Conservation (phyloP, 1,140 invertebrate genomes). For the Notospermus geniculatus region DNA sequence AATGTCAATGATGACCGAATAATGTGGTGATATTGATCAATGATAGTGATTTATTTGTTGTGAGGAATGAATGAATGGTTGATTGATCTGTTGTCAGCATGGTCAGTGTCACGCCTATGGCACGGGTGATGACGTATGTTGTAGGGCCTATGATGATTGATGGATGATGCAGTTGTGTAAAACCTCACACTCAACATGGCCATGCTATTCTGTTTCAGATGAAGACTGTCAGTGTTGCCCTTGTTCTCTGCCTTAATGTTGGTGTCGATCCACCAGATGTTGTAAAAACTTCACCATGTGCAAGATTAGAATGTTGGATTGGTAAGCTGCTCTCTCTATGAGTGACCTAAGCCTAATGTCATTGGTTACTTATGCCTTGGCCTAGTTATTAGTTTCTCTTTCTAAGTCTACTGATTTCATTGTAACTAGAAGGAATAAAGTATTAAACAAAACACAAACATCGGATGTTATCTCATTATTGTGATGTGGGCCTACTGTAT, state of each 20-base stretch:
- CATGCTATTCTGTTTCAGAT: constrained; percentile 37
- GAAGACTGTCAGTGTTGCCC: constrained; percentile 93
- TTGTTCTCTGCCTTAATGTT: constrained; percentile 97
- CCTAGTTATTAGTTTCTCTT: too few relatives aligned
- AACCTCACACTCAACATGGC: too few relatives aligned
- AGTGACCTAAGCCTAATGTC: too few relatives aligned
- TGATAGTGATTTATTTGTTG: not conserved
- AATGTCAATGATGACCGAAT: not conserved
- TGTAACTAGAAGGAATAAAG: not conserved
- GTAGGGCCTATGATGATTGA: too few relatives aligned
- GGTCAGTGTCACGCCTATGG: too few relatives aligned
- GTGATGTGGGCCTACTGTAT: too few relatives aligned
- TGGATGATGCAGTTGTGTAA: too few relatives aligned
- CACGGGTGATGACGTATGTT: too few relatives aligned
- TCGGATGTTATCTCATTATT: too few relatives aligned
- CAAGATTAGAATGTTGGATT: constrained; percentile 95
- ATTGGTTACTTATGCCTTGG: too few relatives aligned
- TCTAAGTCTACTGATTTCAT: not conserved
- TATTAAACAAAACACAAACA: too few relatives aligned
- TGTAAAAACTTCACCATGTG: constrained; percentile 94
- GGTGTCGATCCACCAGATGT: constrained; percentile 98
- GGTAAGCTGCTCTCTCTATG: constrained; percentile 64
- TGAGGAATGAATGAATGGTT: not conserved
- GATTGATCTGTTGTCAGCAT: not conserved
- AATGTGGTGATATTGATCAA: not conserved